Evolutionary conservation across 2,888 invertebrate species (phyloP).

Genomic region (Keiferia lycopersicella): DNA sequence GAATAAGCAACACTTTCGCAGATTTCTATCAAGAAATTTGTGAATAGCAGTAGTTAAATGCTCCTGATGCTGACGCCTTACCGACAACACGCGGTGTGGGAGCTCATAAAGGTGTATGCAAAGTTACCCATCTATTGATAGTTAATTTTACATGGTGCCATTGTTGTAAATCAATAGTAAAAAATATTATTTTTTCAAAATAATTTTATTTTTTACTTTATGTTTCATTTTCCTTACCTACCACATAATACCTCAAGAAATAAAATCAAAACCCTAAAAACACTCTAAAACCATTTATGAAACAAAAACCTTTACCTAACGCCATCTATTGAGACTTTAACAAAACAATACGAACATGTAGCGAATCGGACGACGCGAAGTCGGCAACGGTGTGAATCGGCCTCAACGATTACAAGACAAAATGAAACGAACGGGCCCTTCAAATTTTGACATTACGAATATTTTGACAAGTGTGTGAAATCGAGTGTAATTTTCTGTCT

Average conservation of each 20-base stretch:
- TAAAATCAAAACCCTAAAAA: too few species aligned
- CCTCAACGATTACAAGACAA: not conserved
- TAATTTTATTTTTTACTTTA: too few species aligned
- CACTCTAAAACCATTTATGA: too few species aligned
- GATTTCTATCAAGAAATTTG: constrained; percentile 40
- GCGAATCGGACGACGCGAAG: not conserved
- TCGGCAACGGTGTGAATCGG: not conserved
- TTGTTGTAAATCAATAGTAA: not conserved
- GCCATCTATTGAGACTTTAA: not conserved
- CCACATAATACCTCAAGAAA: too few species aligned
- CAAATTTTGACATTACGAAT: not conserved
- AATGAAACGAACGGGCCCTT: not conserved
- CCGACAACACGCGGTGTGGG: too few species aligned
- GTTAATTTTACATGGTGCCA: constrained; percentile 25
- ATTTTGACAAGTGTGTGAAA: not conserved
- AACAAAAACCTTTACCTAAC: too few species aligned
- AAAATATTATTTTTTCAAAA: too few species aligned
- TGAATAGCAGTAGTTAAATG: not conserved
- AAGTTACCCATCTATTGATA: too few species aligned
- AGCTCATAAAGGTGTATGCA: too few species aligned
- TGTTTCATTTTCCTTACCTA: too few species aligned
- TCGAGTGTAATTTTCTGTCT: not conserved
- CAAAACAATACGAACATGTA: not conserved
- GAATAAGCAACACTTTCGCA: constrained; percentile 35
- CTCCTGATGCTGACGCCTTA: too few species aligned